Evolutionary conservation across 2,888 invertebrate genomes (phyloP), one percentile per base, ranked within the genome.

Genomic region (Eumerus sabulonum): DNA sequence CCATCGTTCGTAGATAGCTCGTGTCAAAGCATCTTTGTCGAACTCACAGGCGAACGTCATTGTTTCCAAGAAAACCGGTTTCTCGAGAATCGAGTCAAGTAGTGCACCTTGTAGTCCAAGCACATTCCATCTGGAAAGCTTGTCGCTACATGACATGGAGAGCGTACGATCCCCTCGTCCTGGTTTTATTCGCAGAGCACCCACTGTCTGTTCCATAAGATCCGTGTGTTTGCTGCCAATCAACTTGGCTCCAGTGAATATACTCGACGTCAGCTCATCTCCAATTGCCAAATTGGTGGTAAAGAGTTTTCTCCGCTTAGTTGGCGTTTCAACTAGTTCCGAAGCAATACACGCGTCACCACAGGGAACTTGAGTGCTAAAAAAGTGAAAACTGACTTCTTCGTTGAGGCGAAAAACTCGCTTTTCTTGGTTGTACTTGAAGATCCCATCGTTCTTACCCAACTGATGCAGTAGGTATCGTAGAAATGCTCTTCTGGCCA

Each of bases 71-170:
- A 92, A 93, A 84, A 98, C 91, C 11, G 94, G 93, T 70, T 90
- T 85, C 2, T 90, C 85, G 17, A 97, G 87, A 19, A 97, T 86
- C 74, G 92, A 87, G 77, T 92, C 92, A 53, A 98, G 86, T 2
- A 98, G 88, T 2, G 95, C 92, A 2, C 98, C 98, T 90, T 96
- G 97, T 19, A 96, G 86, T 0, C 98, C 98, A 36, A 96, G 86
- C 74, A 94, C 90, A 85, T 94, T 93, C 98, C 98, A 98, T 84
- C 93, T 93, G 1, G 96, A 93, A 12, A 98, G 90, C 91, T 98
- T 98, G 89, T 98, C 98, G 88, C 97, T 98, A 88, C 98, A 98
- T 0, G 97, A 97, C 84, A 98, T 93, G 9, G 97, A 97, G 45
- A 95, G 87, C 0, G 98, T 98, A 53, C 93, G 93, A 86, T 96